A percentile compares a stretch with the other conserved stretches of the same genome.
Conservation (phyloP, 2,888 invertebrate genomes). For the Chymomyza procnemis region DNA sequence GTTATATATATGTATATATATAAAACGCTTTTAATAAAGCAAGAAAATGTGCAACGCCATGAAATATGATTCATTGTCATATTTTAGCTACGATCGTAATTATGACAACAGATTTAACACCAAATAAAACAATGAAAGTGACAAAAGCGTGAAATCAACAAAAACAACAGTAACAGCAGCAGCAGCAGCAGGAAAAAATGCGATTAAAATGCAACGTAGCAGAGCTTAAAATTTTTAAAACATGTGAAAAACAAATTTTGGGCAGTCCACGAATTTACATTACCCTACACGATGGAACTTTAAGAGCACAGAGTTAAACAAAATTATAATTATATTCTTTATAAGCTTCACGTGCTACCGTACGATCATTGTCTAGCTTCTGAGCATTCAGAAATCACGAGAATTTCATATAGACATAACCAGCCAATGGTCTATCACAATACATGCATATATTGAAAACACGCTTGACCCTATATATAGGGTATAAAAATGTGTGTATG, state of each 20-base stretch:
- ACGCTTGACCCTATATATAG: too few relatives aligned
- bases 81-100: constrained; percentile 41
- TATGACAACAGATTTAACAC: constrained; percentile 63
- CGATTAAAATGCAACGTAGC: constrained; percentile 33
- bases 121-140: constrained; percentile 59
- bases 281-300: too few relatives aligned
- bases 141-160: constrained; percentile 54
- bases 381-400: too few relatives aligned
- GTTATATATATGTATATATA: constrained; percentile 31
- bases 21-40: constrained; percentile 38
- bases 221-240: not conserved
- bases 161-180: constrained; percentile 16
- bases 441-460: too few relatives aligned
- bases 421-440: too few relatives aligned
- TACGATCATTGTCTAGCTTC: too few relatives aligned
- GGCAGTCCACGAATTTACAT: not conserved
- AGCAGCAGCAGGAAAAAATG: not conserved
- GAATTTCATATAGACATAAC: too few relatives aligned
- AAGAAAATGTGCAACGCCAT: constrained; percentile 66
- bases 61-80: constrained; percentile 73
- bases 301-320: too few relatives aligned
- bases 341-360: too few relatives aligned
- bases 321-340: too few relatives aligned
- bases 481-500: not conserved
- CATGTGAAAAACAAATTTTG: not conserved